Conservation (phyloP, 2,113 vertebrate genomes). For the Xiphorhynchus elegans region DNA sequence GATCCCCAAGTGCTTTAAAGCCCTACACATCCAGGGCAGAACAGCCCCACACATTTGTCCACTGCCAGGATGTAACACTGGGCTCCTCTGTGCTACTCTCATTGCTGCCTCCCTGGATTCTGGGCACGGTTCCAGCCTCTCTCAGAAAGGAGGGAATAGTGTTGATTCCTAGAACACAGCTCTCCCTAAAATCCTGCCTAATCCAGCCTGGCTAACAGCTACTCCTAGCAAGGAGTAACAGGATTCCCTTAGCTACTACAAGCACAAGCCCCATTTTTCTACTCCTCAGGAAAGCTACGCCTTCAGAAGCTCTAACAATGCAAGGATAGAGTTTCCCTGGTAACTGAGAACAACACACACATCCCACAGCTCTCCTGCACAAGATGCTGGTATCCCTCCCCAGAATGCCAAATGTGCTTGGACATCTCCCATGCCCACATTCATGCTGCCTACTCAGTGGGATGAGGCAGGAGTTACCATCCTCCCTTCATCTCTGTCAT, state of each 20-base stretch:
- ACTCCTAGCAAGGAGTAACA: constrained; percentile 19
- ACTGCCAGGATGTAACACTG: neutral
- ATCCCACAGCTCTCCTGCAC: constrained; percentile 40
- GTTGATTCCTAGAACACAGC: neutral
- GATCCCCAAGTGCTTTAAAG: neutral
- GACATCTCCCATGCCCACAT: neutral
- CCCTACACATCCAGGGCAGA: rapidly evolving
- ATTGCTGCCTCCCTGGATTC: neutral
- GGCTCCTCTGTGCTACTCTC: neutral
- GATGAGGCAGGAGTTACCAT: neutral
- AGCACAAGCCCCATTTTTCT: neutral
- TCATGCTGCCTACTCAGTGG: neutral
- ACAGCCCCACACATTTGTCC: neutral
- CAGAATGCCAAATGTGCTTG: constrained; percentile 12
- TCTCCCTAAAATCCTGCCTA: neutral
- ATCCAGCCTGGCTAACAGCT: neutral
- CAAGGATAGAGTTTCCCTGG: constrained; percentile 39
- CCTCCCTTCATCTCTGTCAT: neutral
- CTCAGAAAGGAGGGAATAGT: neutral
- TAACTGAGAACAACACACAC: neutral
- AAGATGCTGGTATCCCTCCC: neutral
- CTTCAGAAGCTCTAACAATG: constrained; percentile 41
- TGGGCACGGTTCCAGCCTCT: neutral
- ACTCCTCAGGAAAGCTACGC: constrained; percentile 30
- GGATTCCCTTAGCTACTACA: constrained; percentile 34